Conservation (phyloP, 2,797 vertebrate genomes). For the Sparidentex hasta region DNA sequence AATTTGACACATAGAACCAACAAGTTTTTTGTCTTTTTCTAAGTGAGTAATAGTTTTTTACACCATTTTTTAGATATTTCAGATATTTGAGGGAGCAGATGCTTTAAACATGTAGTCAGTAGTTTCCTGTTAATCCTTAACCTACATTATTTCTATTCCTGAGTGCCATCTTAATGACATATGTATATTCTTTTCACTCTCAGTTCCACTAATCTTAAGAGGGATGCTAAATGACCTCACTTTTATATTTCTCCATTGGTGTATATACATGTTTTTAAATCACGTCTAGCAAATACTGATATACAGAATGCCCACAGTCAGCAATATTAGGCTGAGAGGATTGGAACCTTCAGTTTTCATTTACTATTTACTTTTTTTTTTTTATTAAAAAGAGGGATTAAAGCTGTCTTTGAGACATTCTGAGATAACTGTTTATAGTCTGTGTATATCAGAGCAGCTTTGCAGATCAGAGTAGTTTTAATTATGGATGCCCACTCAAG, state of each 20-base stretch:
- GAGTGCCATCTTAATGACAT: neutral
- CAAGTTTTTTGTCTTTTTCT: neutral
- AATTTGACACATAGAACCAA: neutral
- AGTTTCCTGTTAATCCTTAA: conserved; percentile 4
- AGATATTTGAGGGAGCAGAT: neutral
- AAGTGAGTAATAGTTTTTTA: neutral
- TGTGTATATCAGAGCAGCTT: conserved; percentile 21
- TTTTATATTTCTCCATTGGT: conserved; percentile 5
- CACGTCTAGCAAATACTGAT: neutral
- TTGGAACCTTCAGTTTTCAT: conserved; percentile 19
- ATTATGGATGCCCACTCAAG: conserved; percentile 45
- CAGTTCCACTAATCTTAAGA: neutral
- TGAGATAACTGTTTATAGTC: conserved; percentile 29
- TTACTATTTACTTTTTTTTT: conserved; percentile 12
- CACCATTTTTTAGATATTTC: conserved; percentile 1
- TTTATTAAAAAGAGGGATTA: conserved; percentile 26
- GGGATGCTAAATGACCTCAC: neutral
- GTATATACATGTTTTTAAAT: conserved; percentile 5
- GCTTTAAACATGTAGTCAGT: conserved; percentile 17
- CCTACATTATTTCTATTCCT: neutral
- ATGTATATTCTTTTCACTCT: neutral
- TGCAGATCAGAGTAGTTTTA: conserved; percentile 41
- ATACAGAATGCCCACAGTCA: conserved; percentile 8
- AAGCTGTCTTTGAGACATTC: conserved; percentile 23
- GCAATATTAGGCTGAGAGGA: neutral